A percentile compares a stretch with the other conserved stretches of the same genome.
These are phyloP conservation scores for Pecten maximus DNA, from an alignment of 2,888 invertebrate genomes.

Conservation along the genomic window DNA sequence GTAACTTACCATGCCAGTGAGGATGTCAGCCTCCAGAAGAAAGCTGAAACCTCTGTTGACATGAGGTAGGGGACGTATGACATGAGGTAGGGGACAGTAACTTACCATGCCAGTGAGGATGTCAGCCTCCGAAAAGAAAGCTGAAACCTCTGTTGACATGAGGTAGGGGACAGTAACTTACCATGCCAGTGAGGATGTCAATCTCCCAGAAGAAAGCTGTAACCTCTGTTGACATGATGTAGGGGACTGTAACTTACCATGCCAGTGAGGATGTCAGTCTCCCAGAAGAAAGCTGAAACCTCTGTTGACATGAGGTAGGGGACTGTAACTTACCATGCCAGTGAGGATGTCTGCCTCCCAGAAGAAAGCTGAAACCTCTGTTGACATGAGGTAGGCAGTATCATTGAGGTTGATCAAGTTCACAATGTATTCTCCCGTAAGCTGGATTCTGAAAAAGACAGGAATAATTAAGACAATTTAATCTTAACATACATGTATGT, in stretches of 20 bases:
- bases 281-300: slow-evolving; percentile 70
- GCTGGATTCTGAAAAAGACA: slow-evolving; percentile 65
- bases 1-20: slow-evolving; percentile 70
- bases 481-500: background rate
- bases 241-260: slow-evolving; percentile 60
- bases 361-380: slow-evolving; percentile 76
- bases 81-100: slow-evolving; percentile 60
- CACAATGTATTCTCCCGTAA: slow-evolving; percentile 64
- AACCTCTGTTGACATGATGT: background rate
- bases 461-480: background rate
- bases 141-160: background rate
- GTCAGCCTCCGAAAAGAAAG: slow-evolving; percentile 77
- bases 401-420: slow-evolving; percentile 73
- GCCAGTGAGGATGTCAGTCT: slow-evolving; percentile 71
- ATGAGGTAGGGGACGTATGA: slow-evolving; percentile 62
- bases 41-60: slow-evolving; percentile 30
- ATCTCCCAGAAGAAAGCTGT: slow-evolving; percentile 73
- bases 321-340: slow-evolving; percentile 68
- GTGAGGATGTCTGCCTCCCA: slow-evolving; percentile 78
- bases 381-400: slow-evolving; percentile 68
- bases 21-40: slow-evolving; percentile 77
- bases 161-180: slow-evolving; percentile 60
- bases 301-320: background rate
- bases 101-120: slow-evolving; percentile 60
- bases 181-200: slow-evolving; percentile 68